phyloP scores from a whole-genome alignment of 92 coral and sea anemone species.

The Actinostola sp. region DNA sequence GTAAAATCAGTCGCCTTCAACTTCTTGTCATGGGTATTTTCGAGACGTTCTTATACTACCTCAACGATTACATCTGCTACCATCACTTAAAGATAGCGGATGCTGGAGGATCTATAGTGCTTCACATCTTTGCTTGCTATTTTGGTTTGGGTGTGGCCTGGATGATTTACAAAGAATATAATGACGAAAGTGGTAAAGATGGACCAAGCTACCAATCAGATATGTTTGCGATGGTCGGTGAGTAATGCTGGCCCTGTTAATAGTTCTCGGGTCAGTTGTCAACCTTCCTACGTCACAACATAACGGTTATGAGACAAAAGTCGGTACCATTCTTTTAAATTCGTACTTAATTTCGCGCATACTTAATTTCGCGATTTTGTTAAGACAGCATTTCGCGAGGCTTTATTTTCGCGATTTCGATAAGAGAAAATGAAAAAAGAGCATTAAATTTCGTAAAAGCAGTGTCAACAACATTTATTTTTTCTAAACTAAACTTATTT shows the following conservation, averaged over 20 bases:
- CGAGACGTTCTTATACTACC: conserved; percentile 61
- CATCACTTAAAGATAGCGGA: conserved; percentile 71
- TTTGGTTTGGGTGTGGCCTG: conserved; percentile 73
- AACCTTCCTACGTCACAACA: too few species aligned
- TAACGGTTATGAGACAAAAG: too few species aligned
- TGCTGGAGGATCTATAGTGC: conserved; percentile 79
- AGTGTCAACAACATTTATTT: too few species aligned
- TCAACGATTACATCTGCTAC: conserved; percentile 64
- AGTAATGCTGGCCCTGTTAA: conserved; percentile 6
- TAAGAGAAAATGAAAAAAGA: too few species aligned
- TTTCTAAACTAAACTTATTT: too few species aligned
- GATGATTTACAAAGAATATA: conserved; percentile 38
- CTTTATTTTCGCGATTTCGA: too few species aligned
- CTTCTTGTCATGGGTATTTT: conserved; percentile 63
- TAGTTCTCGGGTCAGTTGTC: too few species aligned
- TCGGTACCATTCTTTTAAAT: too few species aligned
- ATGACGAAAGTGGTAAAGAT: conserved; percentile 56
- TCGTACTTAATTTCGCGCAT: too few species aligned
- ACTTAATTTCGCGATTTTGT: too few species aligned
- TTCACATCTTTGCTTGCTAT: conserved; percentile 75
- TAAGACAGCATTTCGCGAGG: too few species aligned
- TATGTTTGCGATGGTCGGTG: conserved; percentile 70
- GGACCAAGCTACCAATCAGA: conserved; percentile 73
- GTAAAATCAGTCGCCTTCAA: conserved; percentile 80
- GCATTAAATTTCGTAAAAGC: too few species aligned